These are phyloP conservation scores for Stegophylla sp. DNA, from an alignment of 2,888 invertebrate genomes.

Conservation along the genomic window DNA sequence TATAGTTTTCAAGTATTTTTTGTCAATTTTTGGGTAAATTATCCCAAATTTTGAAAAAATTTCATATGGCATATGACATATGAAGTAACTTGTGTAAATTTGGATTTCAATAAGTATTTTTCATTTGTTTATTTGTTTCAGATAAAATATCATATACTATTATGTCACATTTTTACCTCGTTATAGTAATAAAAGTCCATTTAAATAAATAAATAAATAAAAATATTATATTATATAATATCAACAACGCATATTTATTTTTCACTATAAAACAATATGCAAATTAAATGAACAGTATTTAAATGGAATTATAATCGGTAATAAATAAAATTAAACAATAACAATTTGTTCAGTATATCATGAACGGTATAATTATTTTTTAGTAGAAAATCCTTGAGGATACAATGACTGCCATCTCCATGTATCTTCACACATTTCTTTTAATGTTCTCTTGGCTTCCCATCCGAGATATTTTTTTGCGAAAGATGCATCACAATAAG, in stretches of 20 bases:
- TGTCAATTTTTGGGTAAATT: no score
- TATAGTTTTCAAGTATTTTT: no score
- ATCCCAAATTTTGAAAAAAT: no score
- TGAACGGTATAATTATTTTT: slow-evolving; percentile 8
- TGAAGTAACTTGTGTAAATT: no score
- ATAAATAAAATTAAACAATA: slow-evolving; percentile 37
- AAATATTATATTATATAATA: no score
- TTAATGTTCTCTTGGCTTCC: slow-evolving; percentile 77
- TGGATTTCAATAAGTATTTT: no score
- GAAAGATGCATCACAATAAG: slow-evolving; percentile 82
- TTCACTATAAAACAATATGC: neutral
- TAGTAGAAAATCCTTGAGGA: slow-evolving; percentile 73
- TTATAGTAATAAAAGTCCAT: no score
- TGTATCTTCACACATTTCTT: slow-evolving; percentile 85
- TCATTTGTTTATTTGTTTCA: no score
- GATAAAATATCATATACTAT: no score
- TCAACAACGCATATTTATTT: neutral
- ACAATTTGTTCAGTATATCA: slow-evolving; percentile 13
- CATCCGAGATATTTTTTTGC: slow-evolving; percentile 82
- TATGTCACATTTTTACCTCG: no score
- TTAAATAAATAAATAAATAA: no score
- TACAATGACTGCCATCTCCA: slow-evolving; percentile 89
- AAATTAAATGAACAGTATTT: neutral
- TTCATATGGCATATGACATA: no score
- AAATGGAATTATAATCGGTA: neutral